Percentiles rank a stretch among this genome's conserved stretches.
These are phyloP conservation scores for Coregonus ussuriensis DNA, from an alignment of 2,797 vertebrate genomes.

Conservation along the genomic window DNA sequence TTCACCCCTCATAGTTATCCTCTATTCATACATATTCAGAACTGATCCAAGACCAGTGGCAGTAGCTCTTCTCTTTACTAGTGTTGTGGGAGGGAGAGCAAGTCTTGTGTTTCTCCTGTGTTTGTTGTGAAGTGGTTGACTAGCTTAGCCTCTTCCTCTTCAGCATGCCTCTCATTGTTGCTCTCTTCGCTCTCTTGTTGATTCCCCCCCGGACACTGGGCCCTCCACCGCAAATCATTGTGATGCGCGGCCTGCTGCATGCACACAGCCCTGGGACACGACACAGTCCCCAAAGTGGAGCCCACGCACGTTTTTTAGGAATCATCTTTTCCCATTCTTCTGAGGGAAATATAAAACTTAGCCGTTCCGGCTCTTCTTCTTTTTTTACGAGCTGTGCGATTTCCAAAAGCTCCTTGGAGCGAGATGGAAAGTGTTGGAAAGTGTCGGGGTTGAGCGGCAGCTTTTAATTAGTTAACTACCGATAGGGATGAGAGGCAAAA, in stretches of 20 bases:
- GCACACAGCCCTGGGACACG: constrained; percentile 38
- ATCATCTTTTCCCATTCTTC: constrained; percentile 29
- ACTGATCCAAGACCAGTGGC: background rate
- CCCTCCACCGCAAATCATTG: constrained; percentile 51
- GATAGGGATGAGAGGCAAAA: constrained; percentile 27
- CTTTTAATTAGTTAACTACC: constrained; percentile 53
- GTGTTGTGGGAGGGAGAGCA: constrained; percentile 39
- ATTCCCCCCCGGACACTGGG: constrained; percentile 47
- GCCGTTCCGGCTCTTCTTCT: background rate
- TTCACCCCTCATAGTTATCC: background rate
- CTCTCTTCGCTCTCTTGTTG: constrained; percentile 31
- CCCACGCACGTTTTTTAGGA: constrained; percentile 7
- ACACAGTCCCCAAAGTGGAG: constrained; percentile 29
- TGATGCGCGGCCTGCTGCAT: constrained; percentile 12
- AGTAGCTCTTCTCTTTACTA: constrained; percentile 17
- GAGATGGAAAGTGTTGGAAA: constrained; percentile 22
- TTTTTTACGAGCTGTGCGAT: constrained; percentile 25
- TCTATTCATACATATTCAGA: constrained; percentile 10
- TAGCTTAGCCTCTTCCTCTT: constrained; percentile 28
- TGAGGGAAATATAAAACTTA: constrained; percentile 35
- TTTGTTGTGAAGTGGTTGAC: constrained; percentile 49
- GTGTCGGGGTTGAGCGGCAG: constrained; percentile 36
- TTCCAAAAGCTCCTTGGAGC: constrained; percentile 25
- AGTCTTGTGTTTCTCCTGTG: constrained; percentile 45
- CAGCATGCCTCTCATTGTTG: constrained; percentile 41